phyloP scores from a whole-genome alignment of 2,888 invertebrate genomes.

The Epinotia bilunana region DNA sequence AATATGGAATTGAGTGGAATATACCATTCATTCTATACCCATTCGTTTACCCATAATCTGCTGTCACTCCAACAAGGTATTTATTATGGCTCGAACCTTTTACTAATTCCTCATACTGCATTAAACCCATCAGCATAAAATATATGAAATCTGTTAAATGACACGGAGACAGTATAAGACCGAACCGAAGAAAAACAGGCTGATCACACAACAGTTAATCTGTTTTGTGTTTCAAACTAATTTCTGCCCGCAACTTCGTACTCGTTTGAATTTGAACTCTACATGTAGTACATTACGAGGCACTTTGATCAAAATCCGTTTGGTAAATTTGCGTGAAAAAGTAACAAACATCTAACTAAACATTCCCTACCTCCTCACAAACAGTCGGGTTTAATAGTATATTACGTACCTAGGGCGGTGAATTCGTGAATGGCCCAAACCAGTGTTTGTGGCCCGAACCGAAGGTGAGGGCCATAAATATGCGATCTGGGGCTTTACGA shows the following conservation, averaged over 20 bases:
- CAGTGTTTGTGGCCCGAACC: no score
- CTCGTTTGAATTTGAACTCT: not conserved
- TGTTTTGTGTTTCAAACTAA: not conserved
- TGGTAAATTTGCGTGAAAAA: no score
- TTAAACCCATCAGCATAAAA: slow-evolving; percentile 37
- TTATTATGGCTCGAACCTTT: slow-evolving; percentile 23
- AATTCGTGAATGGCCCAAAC: no score
- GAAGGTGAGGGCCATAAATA: no score
- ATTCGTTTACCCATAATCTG: not conserved
- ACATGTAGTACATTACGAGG: no score
- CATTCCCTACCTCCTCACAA: no score
- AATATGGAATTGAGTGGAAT: not conserved
- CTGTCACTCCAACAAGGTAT: slow-evolving; percentile 9
- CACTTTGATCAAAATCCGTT: no score
- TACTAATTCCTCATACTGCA: slow-evolving; percentile 30
- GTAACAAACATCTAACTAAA: no score
- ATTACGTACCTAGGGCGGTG: no score
- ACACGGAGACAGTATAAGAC: slow-evolving; percentile 27
- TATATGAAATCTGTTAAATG: slow-evolving; percentile 35
- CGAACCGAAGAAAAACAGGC: not conserved
- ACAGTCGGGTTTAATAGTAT: no score
- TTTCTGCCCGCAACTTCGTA: not conserved
- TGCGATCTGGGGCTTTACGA: no score
- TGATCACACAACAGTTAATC: slow-evolving; percentile 17
- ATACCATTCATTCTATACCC: not conserved